Evolutionary conservation across 2,113 vertebrate genomes (phyloP), one percentile per base, ranked within the genome.

Genomic region (Rhynchomys soricoides): DNA sequence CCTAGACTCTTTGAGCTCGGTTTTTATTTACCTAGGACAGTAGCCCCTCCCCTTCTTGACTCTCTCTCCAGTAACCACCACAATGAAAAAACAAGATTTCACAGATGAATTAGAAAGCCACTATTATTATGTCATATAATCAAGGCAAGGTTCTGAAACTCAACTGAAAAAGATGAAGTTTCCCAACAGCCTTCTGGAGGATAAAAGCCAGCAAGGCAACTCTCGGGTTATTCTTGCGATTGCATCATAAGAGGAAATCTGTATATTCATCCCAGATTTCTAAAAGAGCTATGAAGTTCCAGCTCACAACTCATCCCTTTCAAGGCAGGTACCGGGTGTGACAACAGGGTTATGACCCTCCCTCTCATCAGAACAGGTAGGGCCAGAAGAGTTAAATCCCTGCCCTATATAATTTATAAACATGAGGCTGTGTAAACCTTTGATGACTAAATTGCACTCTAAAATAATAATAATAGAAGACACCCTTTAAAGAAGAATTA

Each of bases 401-500:
- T 97, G 95, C 95, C 97, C 96, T 95, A 73, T 97, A 66, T 98
- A 95, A 97, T 98, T 98, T 98, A 98, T 98, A 98, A 98, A 98
- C 97, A 93, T 97, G 96, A 98, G 95, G 74, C 96, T 86, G 96
- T 98, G 97, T 96, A 97, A 97, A 98, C 55, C 98, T 95, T 74
- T 21, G 97, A 97, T 98, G 98, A 98, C 98, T 98, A 97, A 98
- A 98, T 97, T 98, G 96, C 95, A 97, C 96, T 97, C 88, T 98
- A 96, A 97, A 98, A 98, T 97, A 97, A 97, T 98, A 98, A 98
- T 98, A 98, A 97, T 96, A 96, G 97, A 98, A 97, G 98, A 97
- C 96, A 98, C 97, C 94, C 98, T 98, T 97, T 97, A 97, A 97
- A 98, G 97, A 95, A 98, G 98, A 97, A 97, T 98, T 97, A 98